Percentiles rank a stretch among this genome's conserved stretches.
Conservation (phyloP, 2,797 vertebrate genomes). For the Acestrorhynchus altus region DNA sequence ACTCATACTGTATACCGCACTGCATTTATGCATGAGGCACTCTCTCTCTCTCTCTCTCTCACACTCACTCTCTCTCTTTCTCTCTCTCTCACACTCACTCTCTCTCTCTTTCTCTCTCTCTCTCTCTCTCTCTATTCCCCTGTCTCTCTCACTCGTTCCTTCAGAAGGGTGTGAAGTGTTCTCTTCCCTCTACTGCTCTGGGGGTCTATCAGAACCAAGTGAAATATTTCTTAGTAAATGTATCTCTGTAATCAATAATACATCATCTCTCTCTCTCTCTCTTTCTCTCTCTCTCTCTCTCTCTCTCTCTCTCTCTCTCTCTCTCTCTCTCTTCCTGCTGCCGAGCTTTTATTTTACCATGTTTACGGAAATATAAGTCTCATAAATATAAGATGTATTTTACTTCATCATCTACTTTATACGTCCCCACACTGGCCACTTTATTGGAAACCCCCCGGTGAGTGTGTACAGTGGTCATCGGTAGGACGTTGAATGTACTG, state of each 20-base stretch:
- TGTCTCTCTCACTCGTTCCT: background rate
- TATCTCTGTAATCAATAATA: background rate
- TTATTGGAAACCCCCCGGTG: background rate
- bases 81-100: background rate
- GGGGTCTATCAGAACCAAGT: background rate
- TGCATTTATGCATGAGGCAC: slow-evolving; percentile 7
- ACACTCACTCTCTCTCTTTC: background rate
- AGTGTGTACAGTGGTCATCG: too few species aligned
- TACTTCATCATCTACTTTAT: background rate
- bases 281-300: too few species aligned
- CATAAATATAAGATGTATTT: too few species aligned
- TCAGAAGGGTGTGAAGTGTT: background rate
- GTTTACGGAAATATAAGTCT: background rate
- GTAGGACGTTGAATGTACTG: too few species aligned
- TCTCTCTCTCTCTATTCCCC: background rate
- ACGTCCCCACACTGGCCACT: background rate
- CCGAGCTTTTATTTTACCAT: background rate
- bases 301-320: too few species aligned
- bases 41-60: background rate
- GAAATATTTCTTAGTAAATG: background rate
- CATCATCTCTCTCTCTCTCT: background rate
- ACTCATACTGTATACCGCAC: background rate
- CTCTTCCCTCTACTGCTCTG: background rate
- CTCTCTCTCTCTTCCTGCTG: too few species aligned
- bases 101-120: background rate